These are phyloP conservation scores for Heteractis magnifica DNA, from an alignment of 92 coral and sea anemone species.

Conservation along the genomic window DNA sequence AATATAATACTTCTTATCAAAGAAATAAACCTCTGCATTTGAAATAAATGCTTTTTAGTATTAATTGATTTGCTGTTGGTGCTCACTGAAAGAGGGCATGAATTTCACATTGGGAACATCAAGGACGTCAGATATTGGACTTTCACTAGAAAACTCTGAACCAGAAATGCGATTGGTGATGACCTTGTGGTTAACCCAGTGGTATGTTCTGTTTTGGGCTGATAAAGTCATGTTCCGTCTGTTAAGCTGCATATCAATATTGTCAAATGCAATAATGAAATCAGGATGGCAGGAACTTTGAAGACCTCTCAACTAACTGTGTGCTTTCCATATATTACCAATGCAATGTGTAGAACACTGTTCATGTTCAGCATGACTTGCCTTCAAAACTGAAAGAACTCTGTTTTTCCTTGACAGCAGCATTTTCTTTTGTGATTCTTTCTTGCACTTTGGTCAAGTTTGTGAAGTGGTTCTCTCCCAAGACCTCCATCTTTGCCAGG, in stretches of 20 bases:
- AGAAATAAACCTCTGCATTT: no score
- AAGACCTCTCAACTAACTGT: constrained; percentile 12
- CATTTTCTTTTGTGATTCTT: constrained; percentile 34
- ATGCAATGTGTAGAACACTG: not conserved
- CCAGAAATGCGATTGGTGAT: constrained; percentile 60
- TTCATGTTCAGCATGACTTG: not conserved
- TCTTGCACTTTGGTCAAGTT: constrained; percentile 13
- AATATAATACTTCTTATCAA: no score
- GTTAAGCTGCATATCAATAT: not conserved
- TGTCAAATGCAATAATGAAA: constrained; percentile 11
- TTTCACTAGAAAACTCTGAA: constrained; percentile 3
- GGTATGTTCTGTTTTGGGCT: constrained; percentile 47
- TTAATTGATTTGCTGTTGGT: constrained; percentile 26
- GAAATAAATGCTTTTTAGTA: no score
- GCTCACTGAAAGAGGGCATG: constrained; percentile 47
- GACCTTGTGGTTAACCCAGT: constrained; percentile 72
- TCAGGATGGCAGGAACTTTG: constrained; percentile 50
- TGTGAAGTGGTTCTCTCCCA: constrained; percentile 43
- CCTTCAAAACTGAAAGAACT: no score
- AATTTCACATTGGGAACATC: constrained; percentile 52
- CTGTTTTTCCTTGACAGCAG: constrained; percentile 22
- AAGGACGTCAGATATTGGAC: constrained; percentile 34
- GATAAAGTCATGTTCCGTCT: constrained; percentile 42
- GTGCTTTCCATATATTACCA: not conserved
- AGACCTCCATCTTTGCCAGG: constrained; percentile 29